Evolutionary conservation across 2,888 invertebrate species (phyloP), one percentile per base, ranked within the genome.

Genomic region (Caenorhabditis sp.): DNA sequence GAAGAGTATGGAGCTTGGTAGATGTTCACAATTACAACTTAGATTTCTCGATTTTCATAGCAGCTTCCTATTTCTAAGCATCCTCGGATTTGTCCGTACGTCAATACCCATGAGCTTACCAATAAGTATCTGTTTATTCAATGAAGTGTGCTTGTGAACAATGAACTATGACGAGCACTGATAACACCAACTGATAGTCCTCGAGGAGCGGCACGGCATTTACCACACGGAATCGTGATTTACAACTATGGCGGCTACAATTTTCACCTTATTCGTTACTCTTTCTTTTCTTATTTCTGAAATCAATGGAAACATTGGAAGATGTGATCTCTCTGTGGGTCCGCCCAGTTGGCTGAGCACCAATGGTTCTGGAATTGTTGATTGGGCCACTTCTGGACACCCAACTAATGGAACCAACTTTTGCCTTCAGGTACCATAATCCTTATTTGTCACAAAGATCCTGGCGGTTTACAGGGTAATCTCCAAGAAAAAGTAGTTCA

Each of bases 311-410:
- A 61, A 61, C 9, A 61, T 61, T n/a, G 61, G 82, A 61, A 61
- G 56, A 15, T 85, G 84, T 50, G 78, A 80, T n/a, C 55, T 82
- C 0, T 22, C 44, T 0, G 15, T 47, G 1, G 50, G 70, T 8
- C 85, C 85, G 11, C 28, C 78, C 0, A 65, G 69, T n/a, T 85
- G 83, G 85, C 53, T 85, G n/a, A 53, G 51, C 24, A 85, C 85
- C 1, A 83, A 81, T 50, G 85, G 64, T 3, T 72, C 55, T 13
- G 85, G 85, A 9, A 85, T 85, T 20, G 8, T 67, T 0, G 74
- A 83, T 24, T 85, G 65, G 61, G 70, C 83, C n/a, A 83, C 83
- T 3, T 76, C 83, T 11, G 84, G 82, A 15, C 65, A 74, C 0
- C 60, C 72, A 20, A 74, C 74, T 2, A 78, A 64, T 26, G 82